These are phyloP conservation scores for Dasypogon diadema DNA, from an alignment of 2,888 invertebrate genomes.

Conservation along the genomic window DNA sequence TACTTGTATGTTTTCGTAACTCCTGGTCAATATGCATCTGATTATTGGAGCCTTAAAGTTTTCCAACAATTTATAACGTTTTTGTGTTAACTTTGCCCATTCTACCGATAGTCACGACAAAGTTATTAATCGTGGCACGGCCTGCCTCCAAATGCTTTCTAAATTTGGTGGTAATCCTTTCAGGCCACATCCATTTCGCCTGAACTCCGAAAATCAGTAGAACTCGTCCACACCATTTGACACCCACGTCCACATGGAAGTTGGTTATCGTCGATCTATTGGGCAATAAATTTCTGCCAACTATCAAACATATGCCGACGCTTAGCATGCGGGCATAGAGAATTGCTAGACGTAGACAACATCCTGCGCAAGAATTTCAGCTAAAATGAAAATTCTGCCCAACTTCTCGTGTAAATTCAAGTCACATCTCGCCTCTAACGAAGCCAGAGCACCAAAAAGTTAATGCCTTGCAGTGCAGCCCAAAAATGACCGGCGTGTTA, in stretches of 20 bases:
- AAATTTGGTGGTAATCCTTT: neutral
- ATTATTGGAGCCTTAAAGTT: conserved; percentile 15
- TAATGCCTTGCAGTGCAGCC: conserved; percentile 38
- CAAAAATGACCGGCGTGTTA: neutral
- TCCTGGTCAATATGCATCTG: conserved; percentile 1
- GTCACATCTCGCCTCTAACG: conserved; percentile 54
- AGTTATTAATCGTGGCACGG: conserved; percentile 33
- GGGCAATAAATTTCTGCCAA: conserved; percentile 46
- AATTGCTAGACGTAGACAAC: conserved; percentile 25
- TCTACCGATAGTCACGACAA: conserved; percentile 34
- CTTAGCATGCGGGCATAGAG: neutral
- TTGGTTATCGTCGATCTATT: conserved; percentile 39
- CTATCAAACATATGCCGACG: conserved; percentile 30
- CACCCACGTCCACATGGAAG: conserved; percentile 32
- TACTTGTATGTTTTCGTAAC: conserved; percentile 13
- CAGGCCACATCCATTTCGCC: neutral
- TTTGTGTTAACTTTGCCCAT: neutral
- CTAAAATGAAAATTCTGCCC: conserved; percentile 39
- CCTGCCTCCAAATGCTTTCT: neutral
- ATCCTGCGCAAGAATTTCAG: conserved; percentile 40
- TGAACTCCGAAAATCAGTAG: conserved; percentile 11
- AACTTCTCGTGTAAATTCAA: conserved; percentile 43
- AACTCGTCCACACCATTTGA: conserved; percentile 12
- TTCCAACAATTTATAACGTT: conserved; percentile 37
- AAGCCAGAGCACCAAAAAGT: conserved; percentile 52